These are phyloP conservation scores for Phallusia fumigata DNA, from an alignment of 23 tunicate species.

Conservation along the genomic window DNA sequence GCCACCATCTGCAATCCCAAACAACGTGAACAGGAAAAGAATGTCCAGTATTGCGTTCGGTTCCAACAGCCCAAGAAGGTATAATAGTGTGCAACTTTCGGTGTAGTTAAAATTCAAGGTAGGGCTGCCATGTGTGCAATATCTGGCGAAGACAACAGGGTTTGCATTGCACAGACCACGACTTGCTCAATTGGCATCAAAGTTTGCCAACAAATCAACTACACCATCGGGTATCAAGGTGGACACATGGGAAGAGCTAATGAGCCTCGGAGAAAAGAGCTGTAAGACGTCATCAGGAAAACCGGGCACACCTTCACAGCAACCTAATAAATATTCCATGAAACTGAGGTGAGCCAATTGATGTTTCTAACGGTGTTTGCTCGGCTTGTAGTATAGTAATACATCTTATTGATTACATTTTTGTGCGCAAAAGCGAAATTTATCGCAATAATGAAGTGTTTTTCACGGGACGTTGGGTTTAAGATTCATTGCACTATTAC, in stretches of 20 bases:
- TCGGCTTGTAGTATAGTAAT: too few relatives aligned
- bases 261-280: slow-evolving; percentile 45
- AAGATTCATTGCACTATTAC: too few relatives aligned
- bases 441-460: too few relatives aligned
- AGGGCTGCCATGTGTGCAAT: too few relatives aligned
- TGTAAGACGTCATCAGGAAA: background rate
- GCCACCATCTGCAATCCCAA: background rate
- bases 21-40: slow-evolving; percentile 17
- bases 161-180: slow-evolving; percentile 30
- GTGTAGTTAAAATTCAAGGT: background rate
- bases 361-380: too few relatives aligned
- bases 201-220: slow-evolving; percentile 11
- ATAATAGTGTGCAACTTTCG: too few relatives aligned
- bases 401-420: too few relatives aligned
- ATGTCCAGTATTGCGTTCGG: slow-evolving; percentile 27
- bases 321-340: slow-evolving; percentile 10
- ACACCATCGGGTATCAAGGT: slow-evolving; percentile 31
- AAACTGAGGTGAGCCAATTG: slow-evolving; percentile 11
- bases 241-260: slow-evolving; percentile 80
- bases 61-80: background rate
- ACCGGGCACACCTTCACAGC: background rate
- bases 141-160: too few relatives aligned
- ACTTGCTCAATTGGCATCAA: slow-evolving; percentile 37
- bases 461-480: too few relatives aligned
- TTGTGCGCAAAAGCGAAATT: too few relatives aligned